Evolutionary conservation across 30 jellyfish, hydroid and myxozoan genomes (phyloP).

Genomic region (Sanderia malayensis): DNA sequence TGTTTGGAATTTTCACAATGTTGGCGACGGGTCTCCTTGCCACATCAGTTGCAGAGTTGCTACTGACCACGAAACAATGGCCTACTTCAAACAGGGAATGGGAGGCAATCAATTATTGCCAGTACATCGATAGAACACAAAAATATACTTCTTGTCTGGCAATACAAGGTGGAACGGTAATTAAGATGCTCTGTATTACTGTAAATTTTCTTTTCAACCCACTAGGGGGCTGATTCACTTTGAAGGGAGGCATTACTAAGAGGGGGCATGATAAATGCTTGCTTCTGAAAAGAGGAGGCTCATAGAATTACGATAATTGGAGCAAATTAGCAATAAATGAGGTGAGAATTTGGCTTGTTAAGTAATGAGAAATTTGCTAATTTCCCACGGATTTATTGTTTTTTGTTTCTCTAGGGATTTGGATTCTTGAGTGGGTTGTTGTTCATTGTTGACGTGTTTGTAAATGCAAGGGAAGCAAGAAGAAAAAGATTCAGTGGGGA

Average conservation of each 20-base stretch:
- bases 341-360: too few relatives aligned
- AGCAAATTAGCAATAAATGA: too few relatives aligned
- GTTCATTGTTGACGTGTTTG: constrained; percentile 47
- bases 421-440: constrained; percentile 59
- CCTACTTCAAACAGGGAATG: constrained; percentile 31
- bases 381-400: too few relatives aligned
- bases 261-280: too few relatives aligned
- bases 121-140: constrained; percentile 59
- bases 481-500: constrained; percentile 50
- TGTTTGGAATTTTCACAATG: constrained; percentile 54
- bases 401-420: constrained; percentile 50
- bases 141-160: constrained; percentile 62
- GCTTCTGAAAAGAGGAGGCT: too few relatives aligned
- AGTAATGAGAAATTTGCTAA: too few relatives aligned
- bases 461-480: constrained; percentile 57
- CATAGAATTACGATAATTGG: too few relatives aligned
- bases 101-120: constrained; percentile 66
- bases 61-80: constrained; percentile 42
- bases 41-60: constrained; percentile 35
- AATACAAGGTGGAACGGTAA: constrained; percentile 72
- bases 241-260: too few relatives aligned
- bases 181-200: too few relatives aligned
- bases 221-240: too few relatives aligned
- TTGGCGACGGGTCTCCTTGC: constrained; percentile 73
- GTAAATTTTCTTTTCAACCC: background rate